phyloP scores from a whole-genome alignment of 2,888 invertebrate species.

The Frankliniella intonsa region DNA sequence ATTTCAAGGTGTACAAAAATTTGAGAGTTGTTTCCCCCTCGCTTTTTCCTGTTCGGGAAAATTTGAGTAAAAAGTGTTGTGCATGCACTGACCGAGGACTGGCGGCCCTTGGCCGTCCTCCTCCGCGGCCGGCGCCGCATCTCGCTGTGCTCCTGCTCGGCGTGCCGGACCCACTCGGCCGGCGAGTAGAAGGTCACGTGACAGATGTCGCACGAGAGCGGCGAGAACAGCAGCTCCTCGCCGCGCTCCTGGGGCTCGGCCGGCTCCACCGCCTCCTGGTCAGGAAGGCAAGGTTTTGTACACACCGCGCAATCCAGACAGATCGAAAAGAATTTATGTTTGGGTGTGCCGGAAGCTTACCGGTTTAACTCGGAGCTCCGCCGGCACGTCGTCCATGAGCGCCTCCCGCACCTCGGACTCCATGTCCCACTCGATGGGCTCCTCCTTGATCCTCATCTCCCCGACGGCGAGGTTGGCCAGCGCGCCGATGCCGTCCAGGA shows the following conservation, averaged over 20 bases:
- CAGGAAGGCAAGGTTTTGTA: conserved; percentile 21
- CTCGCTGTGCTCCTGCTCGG: conserved; percentile 49
- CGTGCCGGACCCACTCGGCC: conserved; percentile 77
- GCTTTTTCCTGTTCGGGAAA: too few species aligned
- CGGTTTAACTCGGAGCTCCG: conserved; percentile 65
- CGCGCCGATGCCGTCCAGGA: conserved; percentile 16
- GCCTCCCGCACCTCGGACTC: conserved; percentile 58
- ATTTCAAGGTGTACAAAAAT: too few species aligned
- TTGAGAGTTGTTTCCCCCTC: too few species aligned
- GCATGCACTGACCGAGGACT: conserved; percentile 8
- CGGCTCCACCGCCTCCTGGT: conserved; percentile 47
- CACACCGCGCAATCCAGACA: too few species aligned
- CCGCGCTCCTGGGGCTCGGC: conserved; percentile 44
- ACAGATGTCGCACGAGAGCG: conserved; percentile 76
- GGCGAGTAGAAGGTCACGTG: conserved; percentile 78
- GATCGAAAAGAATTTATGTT: too few species aligned
- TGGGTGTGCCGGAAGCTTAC: too few species aligned
- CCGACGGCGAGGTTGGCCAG: conserved; percentile 21
- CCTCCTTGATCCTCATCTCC: conserved; percentile 51
- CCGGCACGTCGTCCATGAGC: conserved; percentile 41
- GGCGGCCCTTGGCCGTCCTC: conserved; percentile 5
- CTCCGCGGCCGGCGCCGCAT: conserved; percentile 4
- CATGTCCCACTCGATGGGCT: conserved; percentile 67
- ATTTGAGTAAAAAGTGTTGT: too few species aligned
- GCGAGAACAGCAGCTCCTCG: conserved; percentile 49